Percentiles rank a stretch among this genome's conserved stretches.
These are phyloP conservation scores for Pao palembangensis DNA, from an alignment of 2,113 vertebrate genomes.

Conservation along the genomic window DNA sequence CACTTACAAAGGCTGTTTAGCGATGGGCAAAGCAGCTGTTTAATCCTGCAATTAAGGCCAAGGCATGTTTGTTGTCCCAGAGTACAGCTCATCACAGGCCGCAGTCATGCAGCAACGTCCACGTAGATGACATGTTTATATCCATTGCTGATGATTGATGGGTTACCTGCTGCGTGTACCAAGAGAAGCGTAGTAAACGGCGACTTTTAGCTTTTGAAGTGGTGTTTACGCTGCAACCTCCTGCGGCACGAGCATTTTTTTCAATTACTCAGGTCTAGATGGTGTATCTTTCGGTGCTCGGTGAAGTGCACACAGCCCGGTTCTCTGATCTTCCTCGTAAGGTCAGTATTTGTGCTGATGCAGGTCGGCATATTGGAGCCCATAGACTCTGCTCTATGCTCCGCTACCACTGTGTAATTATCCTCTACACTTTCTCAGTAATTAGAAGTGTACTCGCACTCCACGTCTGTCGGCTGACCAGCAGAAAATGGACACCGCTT, in stretches of 20 bases:
- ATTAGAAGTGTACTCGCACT: constrained; percentile 67
- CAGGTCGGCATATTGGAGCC: constrained; percentile 50
- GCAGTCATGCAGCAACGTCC: constrained; percentile 13
- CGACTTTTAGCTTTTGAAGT: neutral
- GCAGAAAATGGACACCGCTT: constrained; percentile 51
- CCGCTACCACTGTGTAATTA: constrained; percentile 69
- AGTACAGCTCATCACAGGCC: constrained; percentile 40
- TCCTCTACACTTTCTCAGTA: constrained; percentile 61
- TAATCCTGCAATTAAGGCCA: constrained; percentile 69
- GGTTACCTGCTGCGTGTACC: no score
- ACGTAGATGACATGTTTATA: no score
- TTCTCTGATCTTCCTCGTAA: constrained; percentile 30
- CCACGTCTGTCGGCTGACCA: constrained; percentile 65
- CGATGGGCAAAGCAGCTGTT: constrained; percentile 58
- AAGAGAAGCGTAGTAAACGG: neutral
- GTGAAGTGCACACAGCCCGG: constrained; percentile 7
- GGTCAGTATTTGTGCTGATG: constrained; percentile 42
- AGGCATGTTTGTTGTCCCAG: constrained; percentile 38
- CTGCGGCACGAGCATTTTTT: constrained; percentile 4
- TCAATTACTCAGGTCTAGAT: constrained; percentile 10
- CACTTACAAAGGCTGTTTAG: constrained; percentile 51
- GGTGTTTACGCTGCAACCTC: constrained; percentile 8
- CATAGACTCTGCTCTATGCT: constrained; percentile 55
- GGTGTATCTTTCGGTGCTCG: constrained; percentile 1
- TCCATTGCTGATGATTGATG: neutral